Percentiles rank a stretch among this genome's conserved stretches.
phyloP scores from a whole-genome alignment of 2,888 invertebrate species.

The Cephus runcator region DNA sequence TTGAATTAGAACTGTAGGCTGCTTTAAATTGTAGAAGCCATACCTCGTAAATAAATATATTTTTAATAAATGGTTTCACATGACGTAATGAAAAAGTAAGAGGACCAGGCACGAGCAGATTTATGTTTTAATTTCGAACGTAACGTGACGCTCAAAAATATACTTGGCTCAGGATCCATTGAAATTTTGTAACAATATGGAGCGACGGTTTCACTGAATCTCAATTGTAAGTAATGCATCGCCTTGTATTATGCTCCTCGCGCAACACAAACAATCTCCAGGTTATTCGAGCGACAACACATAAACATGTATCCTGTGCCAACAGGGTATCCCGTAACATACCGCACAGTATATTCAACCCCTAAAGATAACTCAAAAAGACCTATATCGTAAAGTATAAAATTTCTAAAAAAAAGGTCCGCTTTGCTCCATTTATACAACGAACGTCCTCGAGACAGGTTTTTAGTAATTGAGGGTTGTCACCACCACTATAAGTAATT shows the following conservation, averaged over 20 bases:
- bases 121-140: background rate
- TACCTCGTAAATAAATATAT: background rate
- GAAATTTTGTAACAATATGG: background rate
- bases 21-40: background rate
- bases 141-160: background rate
- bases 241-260: background rate
- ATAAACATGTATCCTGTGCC: background rate
- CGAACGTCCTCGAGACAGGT: too few relatives aligned
- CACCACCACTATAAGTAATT: background rate
- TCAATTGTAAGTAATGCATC: background rate
- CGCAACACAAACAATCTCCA: background rate
- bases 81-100: background rate
- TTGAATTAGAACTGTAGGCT: too few relatives aligned
- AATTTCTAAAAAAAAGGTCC: too few relatives aligned
- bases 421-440: too few relatives aligned
- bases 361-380: background rate
- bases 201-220: background rate
- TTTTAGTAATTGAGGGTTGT: background rate
- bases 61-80: background rate
- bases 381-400: background rate
- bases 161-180: background rate
- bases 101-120: background rate
- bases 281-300: background rate
- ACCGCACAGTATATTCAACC: background rate
- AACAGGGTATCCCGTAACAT: background rate